phyloP scores from a whole-genome alignment of 2,797 vertebrate species.

The Phalanger gymnotis region DNA sequence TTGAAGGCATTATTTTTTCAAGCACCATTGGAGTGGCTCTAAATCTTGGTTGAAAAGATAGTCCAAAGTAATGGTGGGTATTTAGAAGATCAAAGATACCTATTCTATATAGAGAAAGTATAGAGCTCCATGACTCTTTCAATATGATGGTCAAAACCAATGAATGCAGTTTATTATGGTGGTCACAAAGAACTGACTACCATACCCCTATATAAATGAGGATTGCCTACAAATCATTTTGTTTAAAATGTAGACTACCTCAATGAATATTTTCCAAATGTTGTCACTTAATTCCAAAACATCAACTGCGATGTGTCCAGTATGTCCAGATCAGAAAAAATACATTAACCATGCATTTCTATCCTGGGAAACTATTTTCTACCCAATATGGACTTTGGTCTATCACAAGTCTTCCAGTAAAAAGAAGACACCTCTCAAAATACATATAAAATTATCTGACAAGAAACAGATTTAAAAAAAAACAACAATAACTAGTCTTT shows the following conservation, averaged over 20 bases:
- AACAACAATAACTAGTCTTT: constrained; percentile 24
- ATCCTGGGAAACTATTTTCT: background rate
- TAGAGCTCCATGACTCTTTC: background rate
- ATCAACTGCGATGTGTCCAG: background rate
- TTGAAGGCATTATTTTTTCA: background rate
- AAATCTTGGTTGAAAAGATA: background rate
- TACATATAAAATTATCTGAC: constrained; percentile 2
- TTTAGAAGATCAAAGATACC: background rate
- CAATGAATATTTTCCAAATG: background rate
- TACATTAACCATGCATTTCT: background rate
- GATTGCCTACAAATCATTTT: background rate
- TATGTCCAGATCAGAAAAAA: background rate
- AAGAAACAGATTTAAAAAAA: constrained; percentile 49
- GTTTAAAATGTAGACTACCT: background rate
- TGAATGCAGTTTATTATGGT: background rate
- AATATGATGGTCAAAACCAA: background rate
- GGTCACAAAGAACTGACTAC: background rate
- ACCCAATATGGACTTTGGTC: background rate
- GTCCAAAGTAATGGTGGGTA: background rate
- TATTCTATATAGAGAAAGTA: background rate
- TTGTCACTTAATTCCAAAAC: background rate
- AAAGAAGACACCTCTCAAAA: constrained; percentile 19
- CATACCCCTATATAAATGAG: background rate
- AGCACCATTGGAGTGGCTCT: no score
- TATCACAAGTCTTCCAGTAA: constrained; percentile 19